Base-by-base conservation (phyloP, 2,888 invertebrate species). In the Tipula lateralis region DNA sequence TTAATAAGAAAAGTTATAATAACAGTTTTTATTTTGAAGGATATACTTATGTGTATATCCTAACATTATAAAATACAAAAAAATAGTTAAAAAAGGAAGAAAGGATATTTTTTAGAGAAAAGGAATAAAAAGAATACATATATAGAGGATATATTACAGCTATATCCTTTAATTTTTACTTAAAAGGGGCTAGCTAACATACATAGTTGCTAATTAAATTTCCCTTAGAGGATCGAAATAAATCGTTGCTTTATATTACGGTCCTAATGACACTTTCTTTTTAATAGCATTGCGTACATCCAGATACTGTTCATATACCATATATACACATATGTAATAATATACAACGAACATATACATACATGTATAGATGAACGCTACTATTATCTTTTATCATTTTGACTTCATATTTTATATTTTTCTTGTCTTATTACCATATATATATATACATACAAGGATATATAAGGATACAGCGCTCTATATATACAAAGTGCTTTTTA, bases 191-290 rank as follows among this genome's bases (percentile, higher is more conserved):
- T 66, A 66, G 24, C 66, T 66, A 66, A 66, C 83, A 34, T 34
- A 83, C 83, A 83, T 83, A 83, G 32, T 83, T 83, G 83, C 83
- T 83, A 83, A 83, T 83, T 83, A 83, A 83, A 83, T 83, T 83
- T 83, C 83, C 83, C 83, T 83, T 83, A 83, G 83, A 83, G 83
- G 83, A 83, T 83, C 83, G 83, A 83, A 82, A 83, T 83, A 83
- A 83, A 83, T 83, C 83, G 83, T 83, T 83, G 83, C 36, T 83
- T 83, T 83, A 83, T 83, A 83, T 83, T 83, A 83, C 83, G 83
- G 83, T 83, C 83, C 83, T 83, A 83, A 83, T 83, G 83, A 83
- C 83, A 83, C 83, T 83, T 83, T 83, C 83, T 34, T 83, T 83
- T 83, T 83, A 83, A 83, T 83, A 83, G 83, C 83, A 36, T 24